Evolutionary conservation across 2,797 vertebrate species (phyloP).

Genomic region (Aselliscus stoliczkanus): DNA sequence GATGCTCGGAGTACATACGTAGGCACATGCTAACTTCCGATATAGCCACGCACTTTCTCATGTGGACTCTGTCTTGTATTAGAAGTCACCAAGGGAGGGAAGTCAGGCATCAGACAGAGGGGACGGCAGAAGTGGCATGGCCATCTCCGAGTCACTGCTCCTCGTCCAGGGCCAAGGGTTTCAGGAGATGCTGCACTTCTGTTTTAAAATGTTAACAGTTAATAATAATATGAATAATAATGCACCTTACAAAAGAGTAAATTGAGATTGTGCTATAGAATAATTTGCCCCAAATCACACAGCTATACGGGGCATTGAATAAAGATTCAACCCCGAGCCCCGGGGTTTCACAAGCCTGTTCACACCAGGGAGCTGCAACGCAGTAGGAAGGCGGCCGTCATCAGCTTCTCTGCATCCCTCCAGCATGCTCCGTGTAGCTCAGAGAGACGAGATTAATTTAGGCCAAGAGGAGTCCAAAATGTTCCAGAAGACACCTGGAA

Average conservation of each 20-base stretch:
- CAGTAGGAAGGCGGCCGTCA: rapidly evolving
- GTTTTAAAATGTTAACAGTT: neutral
- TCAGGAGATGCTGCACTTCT: neutral
- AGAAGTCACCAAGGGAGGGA: neutral
- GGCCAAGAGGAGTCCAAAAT: neutral
- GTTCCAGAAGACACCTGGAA: neutral
- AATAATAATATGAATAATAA: neutral
- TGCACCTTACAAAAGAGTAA: neutral
- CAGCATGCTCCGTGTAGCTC: rapidly evolving
- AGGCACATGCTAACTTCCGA: neutral
- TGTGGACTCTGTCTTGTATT: neutral
- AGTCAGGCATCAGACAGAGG: no score
- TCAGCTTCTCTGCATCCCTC: no score
- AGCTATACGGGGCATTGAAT: neutral
- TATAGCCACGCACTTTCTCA: rapidly evolving
- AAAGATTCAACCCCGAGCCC: neutral
- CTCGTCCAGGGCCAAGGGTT: neutral
- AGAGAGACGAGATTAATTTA: neutral
- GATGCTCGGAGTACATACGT: neutral
- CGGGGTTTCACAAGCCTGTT: no score
- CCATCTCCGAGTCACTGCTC: rapidly evolving
- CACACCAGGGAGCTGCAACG: rapidly evolving
- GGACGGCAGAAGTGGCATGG: rapidly evolving
- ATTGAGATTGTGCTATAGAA: neutral
- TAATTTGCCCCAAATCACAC: neutral